A percentile compares a stretch with the other conserved stretches of the same genome.
Conservation (phyloP, 2,113 vertebrate genomes). For the Plecotus auritus region DNA sequence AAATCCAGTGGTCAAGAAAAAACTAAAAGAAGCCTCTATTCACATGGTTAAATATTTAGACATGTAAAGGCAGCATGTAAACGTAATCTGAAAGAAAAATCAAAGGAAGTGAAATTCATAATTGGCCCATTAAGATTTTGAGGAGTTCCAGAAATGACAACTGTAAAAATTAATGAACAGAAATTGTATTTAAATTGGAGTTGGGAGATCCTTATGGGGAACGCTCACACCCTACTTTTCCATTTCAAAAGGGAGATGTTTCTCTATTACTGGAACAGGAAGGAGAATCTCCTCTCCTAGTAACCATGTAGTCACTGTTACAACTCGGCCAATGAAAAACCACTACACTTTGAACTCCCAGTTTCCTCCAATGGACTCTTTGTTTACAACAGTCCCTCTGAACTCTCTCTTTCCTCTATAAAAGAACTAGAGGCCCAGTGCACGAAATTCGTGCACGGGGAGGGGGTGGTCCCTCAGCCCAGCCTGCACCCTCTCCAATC, state of each 20-base stretch:
- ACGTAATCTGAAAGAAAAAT: conserved; percentile 10
- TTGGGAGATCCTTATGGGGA: no score
- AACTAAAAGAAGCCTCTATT: not conserved
- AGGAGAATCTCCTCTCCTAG: not conserved
- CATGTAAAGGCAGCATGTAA: not conserved
- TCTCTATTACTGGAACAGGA: no score
- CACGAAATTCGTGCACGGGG: no score
- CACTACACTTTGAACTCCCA: not conserved
- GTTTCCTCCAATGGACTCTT: not conserved
- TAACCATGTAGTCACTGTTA: not conserved
- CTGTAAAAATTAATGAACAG: not conserved
- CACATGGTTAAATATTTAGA: conserved; percentile 36
- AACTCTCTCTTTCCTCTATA: not conserved
- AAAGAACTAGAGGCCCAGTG: no score
- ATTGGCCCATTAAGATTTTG: not conserved
- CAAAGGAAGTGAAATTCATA: not conserved
- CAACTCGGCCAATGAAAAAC: not conserved
- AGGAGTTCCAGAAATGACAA: not conserved
- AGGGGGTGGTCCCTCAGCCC: no score
- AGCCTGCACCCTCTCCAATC: no score
- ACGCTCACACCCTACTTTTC: not conserved
- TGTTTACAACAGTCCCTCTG: not conserved
- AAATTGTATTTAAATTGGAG: not conserved
- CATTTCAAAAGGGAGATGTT: not conserved
- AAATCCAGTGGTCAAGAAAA: conserved; percentile 27